Evolutionary conservation across 2,797 vertebrate genomes (phyloP), one percentile per base, ranked within the genome.

Genomic region (Meda fulgida): DNA sequence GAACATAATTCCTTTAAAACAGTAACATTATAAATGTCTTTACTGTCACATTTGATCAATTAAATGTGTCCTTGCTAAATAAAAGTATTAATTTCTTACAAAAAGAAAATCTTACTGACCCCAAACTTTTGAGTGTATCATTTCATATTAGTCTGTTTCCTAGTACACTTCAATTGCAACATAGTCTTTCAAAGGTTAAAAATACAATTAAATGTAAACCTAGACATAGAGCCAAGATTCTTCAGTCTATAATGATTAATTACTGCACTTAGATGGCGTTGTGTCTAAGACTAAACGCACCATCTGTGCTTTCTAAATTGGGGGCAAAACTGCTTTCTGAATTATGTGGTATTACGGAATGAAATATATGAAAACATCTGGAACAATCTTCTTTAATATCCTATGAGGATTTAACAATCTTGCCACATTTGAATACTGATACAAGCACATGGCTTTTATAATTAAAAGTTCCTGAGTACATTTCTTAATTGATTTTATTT

Each of bases 291-390:
- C 65, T 43, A 55, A 69, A 84, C 0, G 7, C 43, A 81, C 83
- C 83, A 78, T 84, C 83, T 84, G 83, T 46, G 75, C 65, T 84
- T 38, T 77, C 48, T 84, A 69, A 84, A 84, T 58, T 84, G 48
- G 48, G 58, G 48, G 58, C 48, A 84, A 84, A 84, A 70, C 63
- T 55, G 63, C 36, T 84, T 84, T 84, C 48, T 60, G 51, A 78
- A 70, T 77, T 58, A 83, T 84, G 48, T 14, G 0, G 36, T 36
- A 58, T 78, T 70, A 70, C 34, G 3, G 36, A 70, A 84, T 31
- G 66, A 78, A 70, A 55, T 43, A 13, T 16, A 58, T 70, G 26
- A 26, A 46, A 70, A 84, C 73, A 84, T 84, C 83, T 84, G 75
- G 65, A 70, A 84, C 48, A 78, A 58, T 70, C 63, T 67, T 46